Evolutionary conservation across 2,888 invertebrate genomes (phyloP).

Genomic region (Isotomurus palustris): DNA sequence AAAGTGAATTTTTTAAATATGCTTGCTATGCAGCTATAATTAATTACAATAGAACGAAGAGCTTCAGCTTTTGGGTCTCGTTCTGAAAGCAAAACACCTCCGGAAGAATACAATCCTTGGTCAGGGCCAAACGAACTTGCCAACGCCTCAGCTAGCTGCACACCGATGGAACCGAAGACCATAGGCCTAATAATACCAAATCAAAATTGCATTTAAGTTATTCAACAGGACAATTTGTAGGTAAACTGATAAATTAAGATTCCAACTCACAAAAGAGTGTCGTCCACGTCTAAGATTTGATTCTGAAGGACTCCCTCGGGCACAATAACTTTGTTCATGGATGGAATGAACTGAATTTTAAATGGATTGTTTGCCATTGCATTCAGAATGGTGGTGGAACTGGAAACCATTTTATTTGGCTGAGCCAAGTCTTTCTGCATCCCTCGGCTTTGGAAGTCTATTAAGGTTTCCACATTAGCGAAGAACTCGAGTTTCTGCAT

Average conservation of each 20-base stretch:
- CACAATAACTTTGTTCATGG: conserved; percentile 53
- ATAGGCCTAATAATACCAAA: conserved; percentile 50
- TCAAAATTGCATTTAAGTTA: background rate
- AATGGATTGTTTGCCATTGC: conserved; percentile 28
- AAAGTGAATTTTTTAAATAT: no score
- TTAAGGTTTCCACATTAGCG: conserved; percentile 53
- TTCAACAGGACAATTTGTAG: no score
- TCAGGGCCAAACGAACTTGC: conserved; percentile 53
- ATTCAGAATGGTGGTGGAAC: conserved; percentile 46
- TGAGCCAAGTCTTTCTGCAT: conserved; percentile 50
- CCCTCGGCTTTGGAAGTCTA: conserved; percentile 51
- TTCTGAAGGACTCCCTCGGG: conserved; percentile 52
- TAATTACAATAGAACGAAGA: conserved; percentile 29
- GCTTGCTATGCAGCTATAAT: background rate
- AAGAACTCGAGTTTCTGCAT: conserved; percentile 56
- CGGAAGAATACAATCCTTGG: conserved; percentile 50
- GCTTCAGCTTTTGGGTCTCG: conserved; percentile 48
- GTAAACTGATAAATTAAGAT: background rate
- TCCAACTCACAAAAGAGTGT: conserved; percentile 23
- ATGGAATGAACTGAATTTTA: conserved; percentile 51
- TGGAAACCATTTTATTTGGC: conserved; percentile 50
- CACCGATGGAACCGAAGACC: conserved; percentile 51
- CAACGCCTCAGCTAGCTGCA: conserved; percentile 53
- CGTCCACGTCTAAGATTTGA: conserved; percentile 18
- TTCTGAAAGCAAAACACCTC: conserved; percentile 50